phyloP scores from a whole-genome alignment of 1,140 invertebrate genomes.

The Pseudomyrmex sp. region DNA sequence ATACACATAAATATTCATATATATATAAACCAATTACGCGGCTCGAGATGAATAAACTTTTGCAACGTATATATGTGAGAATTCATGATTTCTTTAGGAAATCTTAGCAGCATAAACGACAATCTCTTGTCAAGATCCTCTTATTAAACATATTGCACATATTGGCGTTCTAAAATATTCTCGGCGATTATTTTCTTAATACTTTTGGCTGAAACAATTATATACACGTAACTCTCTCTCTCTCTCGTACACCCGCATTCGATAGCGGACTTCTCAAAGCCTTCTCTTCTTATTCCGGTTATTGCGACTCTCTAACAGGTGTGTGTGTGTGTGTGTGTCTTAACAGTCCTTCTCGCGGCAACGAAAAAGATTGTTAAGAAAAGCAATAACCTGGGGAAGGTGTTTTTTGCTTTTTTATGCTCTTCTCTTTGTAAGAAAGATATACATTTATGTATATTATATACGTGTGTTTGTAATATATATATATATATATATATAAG shows the following conservation, averaged over 20 bases:
- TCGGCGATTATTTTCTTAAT: slow-evolving; percentile 43
- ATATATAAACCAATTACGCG: slow-evolving; percentile 12
- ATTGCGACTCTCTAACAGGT: too few relatives aligned
- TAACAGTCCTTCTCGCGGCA: not conserved
- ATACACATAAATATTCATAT: slow-evolving; percentile 24
- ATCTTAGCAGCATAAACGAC: not conserved
- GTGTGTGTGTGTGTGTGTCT: too few relatives aligned
- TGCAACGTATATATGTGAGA: not conserved
- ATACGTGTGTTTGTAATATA: too few relatives aligned
- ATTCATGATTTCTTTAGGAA: slow-evolving; percentile 31
- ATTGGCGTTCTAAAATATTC: slow-evolving; percentile 33
- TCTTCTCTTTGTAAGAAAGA: not conserved
- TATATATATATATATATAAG: too few relatives aligned
- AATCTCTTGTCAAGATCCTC: not conserved
- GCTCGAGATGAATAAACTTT: not conserved
- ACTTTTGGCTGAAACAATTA: slow-evolving; percentile 41
- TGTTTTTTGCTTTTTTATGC: too few relatives aligned
- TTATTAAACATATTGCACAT: slow-evolving; percentile 46
- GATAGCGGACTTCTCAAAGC: slow-evolving; percentile 9
- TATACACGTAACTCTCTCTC: slow-evolving; percentile 5
- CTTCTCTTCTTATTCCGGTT: slow-evolving; percentile 9
- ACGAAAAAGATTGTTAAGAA: slow-evolving; percentile 10
- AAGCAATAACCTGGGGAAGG: not conserved
- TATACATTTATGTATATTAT: too few relatives aligned
- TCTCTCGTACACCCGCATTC: slow-evolving; percentile 18